A percentile compares a stretch with the other conserved stretches of the same genome.
These are phyloP conservation scores for Austrofundulus limnaeus DNA, from an alignment of 2,113 vertebrate genomes.

Conservation along the genomic window DNA sequence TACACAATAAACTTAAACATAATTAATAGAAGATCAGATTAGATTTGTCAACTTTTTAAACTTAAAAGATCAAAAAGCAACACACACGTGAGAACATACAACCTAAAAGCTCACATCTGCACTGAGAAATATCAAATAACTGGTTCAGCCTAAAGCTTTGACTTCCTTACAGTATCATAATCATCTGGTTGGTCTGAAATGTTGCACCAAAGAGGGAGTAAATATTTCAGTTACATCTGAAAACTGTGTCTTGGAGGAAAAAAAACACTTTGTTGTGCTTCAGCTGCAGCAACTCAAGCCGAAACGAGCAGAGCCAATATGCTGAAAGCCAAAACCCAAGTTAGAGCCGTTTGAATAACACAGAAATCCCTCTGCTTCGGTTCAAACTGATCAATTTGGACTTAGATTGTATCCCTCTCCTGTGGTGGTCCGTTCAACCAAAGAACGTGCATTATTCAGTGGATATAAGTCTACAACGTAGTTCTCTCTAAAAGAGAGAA, in stretches of 20 bases:
- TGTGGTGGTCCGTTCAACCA: neutral
- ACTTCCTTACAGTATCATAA: neutral
- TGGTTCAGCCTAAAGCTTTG: too few species aligned
- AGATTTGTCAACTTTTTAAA: too few species aligned
- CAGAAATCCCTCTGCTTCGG: too few species aligned
- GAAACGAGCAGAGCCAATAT: neutral
- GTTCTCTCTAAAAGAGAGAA: neutral
- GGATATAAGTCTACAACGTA: neutral
- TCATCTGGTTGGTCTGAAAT: neutral
- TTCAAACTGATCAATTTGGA: neutral
- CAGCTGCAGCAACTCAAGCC: neutral
- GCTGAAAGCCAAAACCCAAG: too few species aligned
- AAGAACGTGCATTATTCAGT: neutral
- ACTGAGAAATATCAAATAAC: neutral
- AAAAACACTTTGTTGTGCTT: neutral
- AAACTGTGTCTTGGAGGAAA: neutral
- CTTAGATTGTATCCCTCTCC: neutral
- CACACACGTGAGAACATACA: too few species aligned
- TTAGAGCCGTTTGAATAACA: too few species aligned
- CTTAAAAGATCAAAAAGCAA: too few species aligned
- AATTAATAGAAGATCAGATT: too few species aligned
- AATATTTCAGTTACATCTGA: neutral
- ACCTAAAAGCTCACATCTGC: too few species aligned
- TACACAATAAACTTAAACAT: too few species aligned
- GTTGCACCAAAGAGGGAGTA: neutral